Percentiles rank a stretch among this genome's conserved stretches.
These are phyloP conservation scores for Brachirus orientalis DNA, from an alignment of 2,113 vertebrate species.

Conservation along the genomic window DNA sequence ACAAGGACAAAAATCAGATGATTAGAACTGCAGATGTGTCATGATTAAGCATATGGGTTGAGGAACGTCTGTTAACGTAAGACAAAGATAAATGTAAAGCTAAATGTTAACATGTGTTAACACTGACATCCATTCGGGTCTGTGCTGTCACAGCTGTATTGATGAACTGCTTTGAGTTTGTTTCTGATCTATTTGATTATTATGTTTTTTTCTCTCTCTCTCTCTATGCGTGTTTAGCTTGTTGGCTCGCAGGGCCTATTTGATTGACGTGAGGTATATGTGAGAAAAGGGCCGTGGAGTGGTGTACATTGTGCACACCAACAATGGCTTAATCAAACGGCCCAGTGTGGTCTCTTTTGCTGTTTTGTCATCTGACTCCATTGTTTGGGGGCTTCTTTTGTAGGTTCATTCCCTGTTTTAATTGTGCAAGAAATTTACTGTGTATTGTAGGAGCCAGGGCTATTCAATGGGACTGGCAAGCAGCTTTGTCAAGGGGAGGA, in stretches of 20 bases:
- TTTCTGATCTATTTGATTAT: slow-evolving; percentile 34
- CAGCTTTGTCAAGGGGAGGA: slow-evolving; percentile 76
- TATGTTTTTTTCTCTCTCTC: slow-evolving; percentile 2
- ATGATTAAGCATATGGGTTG: slow-evolving; percentile 48
- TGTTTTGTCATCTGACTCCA: slow-evolving; percentile 80
- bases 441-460: slow-evolving; percentile 80
- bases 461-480: slow-evolving; percentile 77
- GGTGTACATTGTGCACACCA: slow-evolving; percentile 75
- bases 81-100: slow-evolving; percentile 4
- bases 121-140: slow-evolving; percentile 16
- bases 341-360: slow-evolving; percentile 80
- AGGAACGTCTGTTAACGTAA: neutral
- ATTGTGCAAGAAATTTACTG: slow-evolving; percentile 84
- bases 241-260: slow-evolving; percentile 53
- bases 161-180: slow-evolving; percentile 27
- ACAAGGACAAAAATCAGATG: slow-evolving; percentile 51
- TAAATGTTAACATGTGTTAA: slow-evolving; percentile 32
- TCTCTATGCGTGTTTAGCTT: slow-evolving; percentile 55
- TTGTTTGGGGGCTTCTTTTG: slow-evolving; percentile 80
- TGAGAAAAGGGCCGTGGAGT: slow-evolving; percentile 75
- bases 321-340: slow-evolving; percentile 79
- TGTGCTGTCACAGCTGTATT: neutral
- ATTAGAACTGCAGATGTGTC: slow-evolving; percentile 77
- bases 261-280: slow-evolving; percentile 77
- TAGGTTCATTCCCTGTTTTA: slow-evolving; percentile 79